Evolutionary conservation across 2,797 vertebrate genomes (phyloP), one percentile per base, ranked within the genome.

Genomic region (Peromyscus eremicus): DNA sequence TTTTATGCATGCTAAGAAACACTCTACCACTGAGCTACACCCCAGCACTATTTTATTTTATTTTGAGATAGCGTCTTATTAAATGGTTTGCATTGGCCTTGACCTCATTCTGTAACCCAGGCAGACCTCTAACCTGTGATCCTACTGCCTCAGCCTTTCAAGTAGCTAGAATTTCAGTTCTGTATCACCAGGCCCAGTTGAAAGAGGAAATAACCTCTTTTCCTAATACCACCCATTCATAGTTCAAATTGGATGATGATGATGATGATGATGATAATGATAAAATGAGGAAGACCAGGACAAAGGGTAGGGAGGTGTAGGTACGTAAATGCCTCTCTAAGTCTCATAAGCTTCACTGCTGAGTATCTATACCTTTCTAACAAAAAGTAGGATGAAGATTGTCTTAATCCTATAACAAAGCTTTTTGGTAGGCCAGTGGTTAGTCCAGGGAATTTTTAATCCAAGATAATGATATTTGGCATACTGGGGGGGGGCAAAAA

Each of bases 191-290:
- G 23, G 14, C n/a, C n/a, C n/a, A 57, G 17, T 21, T 25, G 29
- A 64, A 89, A 77, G 40, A 77, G 46, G 19, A 77, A 75, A 46
- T 89, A 43, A 32, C 1, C 1, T 55, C 49, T 73, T 89, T 71
- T 57, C 17, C 29, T 71, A 60, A 71, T 81, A 7, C 91, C 99
- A 98, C 93, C 99, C 98, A 1, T 99, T 99, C 14, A 99, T 95
- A 84, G 98, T 98, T 93, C 84, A 97, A 55, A 98, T 98, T 27
- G 98, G 98, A 32, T 91, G 29, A 34, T 43, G 11, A 11, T 43
- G 25, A 19, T 97, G 98, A 32, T 91, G 29, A 25, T 34, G 25
- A 10, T 40, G 23, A 19, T 89, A 29, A 40, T 82, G 64, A 49
- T 97, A 97, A 97, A 98, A 55, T 99, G 97, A 79, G 29, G 19